Evolutionary conservation across 2,797 vertebrate species (phyloP), one percentile per base, ranked within the genome.

Genomic region (Protonibea diacanthus): DNA sequence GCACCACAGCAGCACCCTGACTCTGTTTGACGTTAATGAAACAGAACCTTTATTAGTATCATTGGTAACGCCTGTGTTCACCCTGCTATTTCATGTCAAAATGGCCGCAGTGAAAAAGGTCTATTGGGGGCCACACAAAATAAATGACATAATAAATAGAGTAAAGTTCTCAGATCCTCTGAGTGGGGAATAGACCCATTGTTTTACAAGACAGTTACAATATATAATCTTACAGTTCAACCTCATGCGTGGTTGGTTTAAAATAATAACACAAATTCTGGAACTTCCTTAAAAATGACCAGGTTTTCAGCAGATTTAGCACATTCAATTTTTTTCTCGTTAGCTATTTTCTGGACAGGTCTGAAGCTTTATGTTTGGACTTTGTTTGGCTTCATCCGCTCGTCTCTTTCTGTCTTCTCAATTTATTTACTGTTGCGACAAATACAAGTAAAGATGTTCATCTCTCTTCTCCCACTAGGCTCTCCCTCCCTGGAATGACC

Each of bases 371-470:
- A 17, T 25, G 21, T 40, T 29, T 6, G 3, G 33, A 9, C 29
- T 42, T 47, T 5, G 27, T 40, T 55, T 14, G 13, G 42, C 10
- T 79, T 58, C 7, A 25, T 33, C 33, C 7, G 7, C 33, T 9
- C 33, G 40, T 62, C 52, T 62, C 65, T 23, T 8, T 1, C 27
- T 3, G 8, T 25, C 49, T 38, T 38, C 15, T 44, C 48, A 38
- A 38, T 62, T 74, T 10, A 53, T 77, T 78, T 59, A 42, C 47
- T 25, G 13, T 10, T 68, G 44, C 25, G 65, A 64, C 52, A 12
- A 68, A 74, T 75, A 25, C 47, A 72, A 73, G 49, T 29, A 55
- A 66, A 60, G 38, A 62, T 58, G 27, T 55, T 58, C 45, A 23
- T 58, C 65, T 57, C 11, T 59, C 12, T 63, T 73, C 62, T 51